Conservation (phyloP, 2,888 invertebrate genomes). For the Patella ulyssiponensis region DNA sequence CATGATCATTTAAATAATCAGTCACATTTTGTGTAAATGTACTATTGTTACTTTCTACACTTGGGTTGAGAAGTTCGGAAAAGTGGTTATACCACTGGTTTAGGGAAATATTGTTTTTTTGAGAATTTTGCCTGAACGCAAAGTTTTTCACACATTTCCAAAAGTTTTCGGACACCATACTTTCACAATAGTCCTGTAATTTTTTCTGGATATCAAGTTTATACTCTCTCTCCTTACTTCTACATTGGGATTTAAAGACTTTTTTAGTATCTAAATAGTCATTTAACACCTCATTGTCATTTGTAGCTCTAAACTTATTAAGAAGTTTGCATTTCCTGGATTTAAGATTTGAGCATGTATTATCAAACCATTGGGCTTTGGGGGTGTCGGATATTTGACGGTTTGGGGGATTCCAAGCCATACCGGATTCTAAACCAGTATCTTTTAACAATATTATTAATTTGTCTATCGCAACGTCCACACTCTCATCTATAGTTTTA, state of each 20-base stretch:
- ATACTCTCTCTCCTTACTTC: not conserved
- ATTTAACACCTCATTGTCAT: not conserved
- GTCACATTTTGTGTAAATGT: not conserved
- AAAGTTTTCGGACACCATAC: not conserved
- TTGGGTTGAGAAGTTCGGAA: not conserved
- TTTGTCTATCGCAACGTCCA: not conserved
- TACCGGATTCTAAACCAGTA: not conserved
- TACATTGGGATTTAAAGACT: not conserved
- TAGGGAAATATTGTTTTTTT: not conserved
- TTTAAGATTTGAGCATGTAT: not conserved
- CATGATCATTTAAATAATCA: not conserved
- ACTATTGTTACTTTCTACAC: not conserved
- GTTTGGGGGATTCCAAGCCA: not conserved
- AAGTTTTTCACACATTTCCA: not conserved
- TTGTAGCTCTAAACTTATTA: not conserved
- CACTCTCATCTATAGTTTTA: not conserved
- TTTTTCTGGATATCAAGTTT: not conserved
- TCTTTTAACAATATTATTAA: not conserved
- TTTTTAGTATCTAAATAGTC: not conserved
- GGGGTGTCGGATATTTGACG: not conserved
- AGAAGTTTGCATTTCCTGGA: not conserved
- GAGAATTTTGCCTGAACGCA: not conserved
- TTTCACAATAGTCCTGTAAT: not conserved
- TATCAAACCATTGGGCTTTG: not conserved
- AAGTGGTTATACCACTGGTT: slow-evolving; percentile 1